Evolutionary conservation across 2,113 vertebrate genomes (phyloP).

Genomic region (Microcebus ravelobensis): DNA sequence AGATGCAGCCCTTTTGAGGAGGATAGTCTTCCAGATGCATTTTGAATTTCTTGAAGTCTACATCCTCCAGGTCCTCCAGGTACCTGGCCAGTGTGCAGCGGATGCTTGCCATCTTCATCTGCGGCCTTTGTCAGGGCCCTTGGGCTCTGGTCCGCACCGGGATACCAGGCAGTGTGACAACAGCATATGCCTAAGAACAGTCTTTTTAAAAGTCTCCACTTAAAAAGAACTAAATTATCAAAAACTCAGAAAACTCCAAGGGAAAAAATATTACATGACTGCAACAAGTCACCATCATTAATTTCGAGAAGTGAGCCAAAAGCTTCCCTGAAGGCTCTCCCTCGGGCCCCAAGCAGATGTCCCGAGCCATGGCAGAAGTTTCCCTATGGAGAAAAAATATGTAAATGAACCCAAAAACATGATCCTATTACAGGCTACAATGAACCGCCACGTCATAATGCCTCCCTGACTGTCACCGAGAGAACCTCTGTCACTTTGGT

Average conservation of each 20-base stretch:
- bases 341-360: background rate
- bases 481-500: background rate
- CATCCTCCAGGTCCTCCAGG: slow-evolving; percentile 70
- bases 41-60: slow-evolving; percentile 74
- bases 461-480: too few relatives aligned
- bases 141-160: background rate
- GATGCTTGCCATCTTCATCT: slow-evolving; percentile 52
- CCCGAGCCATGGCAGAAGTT: slow-evolving; percentile 26
- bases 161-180: background rate
- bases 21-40: slow-evolving; percentile 74
- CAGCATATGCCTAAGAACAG: background rate
- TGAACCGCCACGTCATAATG: too few relatives aligned
- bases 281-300: background rate
- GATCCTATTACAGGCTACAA: too few relatives aligned
- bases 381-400: background rate
- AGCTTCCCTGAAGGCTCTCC: slow-evolving; percentile 20
- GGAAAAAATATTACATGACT: background rate
- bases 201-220: background rate
- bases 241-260: background rate
- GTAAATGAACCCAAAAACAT: background rate
- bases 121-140: background rate
- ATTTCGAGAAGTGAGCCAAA: background rate
- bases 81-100: slow-evolving; percentile 69
- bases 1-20: slow-evolving; percentile 4
- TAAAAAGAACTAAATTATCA: background rate